These are phyloP conservation scores for Drosophila fulvimacula DNA, from an alignment of 2,888 invertebrate genomes.

Conservation along the genomic window DNA sequence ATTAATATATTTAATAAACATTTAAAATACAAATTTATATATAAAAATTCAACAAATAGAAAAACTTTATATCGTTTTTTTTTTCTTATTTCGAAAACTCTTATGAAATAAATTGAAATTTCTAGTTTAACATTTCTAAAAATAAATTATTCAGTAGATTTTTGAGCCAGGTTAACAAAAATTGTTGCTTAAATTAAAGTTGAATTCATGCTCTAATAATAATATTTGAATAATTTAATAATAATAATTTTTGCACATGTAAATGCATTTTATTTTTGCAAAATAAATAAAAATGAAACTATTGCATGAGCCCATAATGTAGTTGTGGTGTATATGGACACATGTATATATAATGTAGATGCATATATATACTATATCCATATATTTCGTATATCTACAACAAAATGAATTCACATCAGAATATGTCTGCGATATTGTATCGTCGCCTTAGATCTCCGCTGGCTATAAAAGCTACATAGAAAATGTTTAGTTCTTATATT, in stretches of 20 bases:
- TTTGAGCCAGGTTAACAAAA: neutral
- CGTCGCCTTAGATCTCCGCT: slow-evolving; percentile 26
- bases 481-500: slow-evolving; percentile 12
- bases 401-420: slow-evolving; percentile 29
- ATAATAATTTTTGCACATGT: neutral
- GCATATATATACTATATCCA: neutral
- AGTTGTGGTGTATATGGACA: neutral
- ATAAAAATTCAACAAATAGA: neutral
- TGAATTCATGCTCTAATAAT: neutral
- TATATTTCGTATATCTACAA: slow-evolving; percentile 17
- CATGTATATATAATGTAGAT: neutral
- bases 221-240: no score
- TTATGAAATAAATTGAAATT: neutral
- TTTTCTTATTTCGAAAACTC: slow-evolving; percentile 1
- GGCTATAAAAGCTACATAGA: slow-evolving; percentile 31
- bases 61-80: neutral
- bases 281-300: slow-evolving; percentile 19
- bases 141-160: neutral
- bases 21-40: no score
- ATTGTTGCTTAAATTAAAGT: neutral
- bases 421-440: slow-evolving; percentile 24
- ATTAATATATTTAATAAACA: no score
- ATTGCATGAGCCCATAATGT: slow-evolving; percentile 45
- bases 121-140: slow-evolving; percentile 1
- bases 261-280: slow-evolving; percentile 40